phyloP scores from a whole-genome alignment of 2,113 vertebrate species.

The Loxodonta africana region DNA sequence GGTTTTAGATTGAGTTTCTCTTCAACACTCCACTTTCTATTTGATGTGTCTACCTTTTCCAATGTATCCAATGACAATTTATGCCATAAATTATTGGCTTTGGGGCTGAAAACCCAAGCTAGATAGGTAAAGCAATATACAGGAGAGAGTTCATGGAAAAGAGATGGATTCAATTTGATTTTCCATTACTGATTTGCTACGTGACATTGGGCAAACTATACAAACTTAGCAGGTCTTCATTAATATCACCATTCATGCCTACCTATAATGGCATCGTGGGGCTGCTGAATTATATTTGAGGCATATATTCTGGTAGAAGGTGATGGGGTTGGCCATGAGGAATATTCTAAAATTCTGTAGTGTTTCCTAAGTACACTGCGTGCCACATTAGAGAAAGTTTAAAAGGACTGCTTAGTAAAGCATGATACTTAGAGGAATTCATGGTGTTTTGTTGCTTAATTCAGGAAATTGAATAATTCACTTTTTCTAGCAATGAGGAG shows the following conservation, averaged over 20 bases:
- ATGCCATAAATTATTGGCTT: conserved; percentile 80
- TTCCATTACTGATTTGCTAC: neutral
- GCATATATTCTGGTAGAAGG: neutral
- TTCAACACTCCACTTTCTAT: conserved; percentile 75
- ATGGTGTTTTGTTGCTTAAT: neutral
- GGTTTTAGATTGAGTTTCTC: conserved; percentile 85
- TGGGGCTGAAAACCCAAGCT: conserved; percentile 30
- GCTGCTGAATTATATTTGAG: neutral
- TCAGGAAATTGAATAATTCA: neutral
- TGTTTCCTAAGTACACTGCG: neutral
- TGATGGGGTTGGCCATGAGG: neutral
- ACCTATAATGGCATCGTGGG: too few relatives aligned
- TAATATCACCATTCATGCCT: neutral
- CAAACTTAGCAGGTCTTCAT: neutral
- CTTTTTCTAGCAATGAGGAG: neutral
- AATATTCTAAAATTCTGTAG: neutral
- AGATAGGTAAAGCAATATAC: conserved; percentile 51
- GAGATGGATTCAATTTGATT: conserved; percentile 20
- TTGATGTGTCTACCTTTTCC: conserved; percentile 84
- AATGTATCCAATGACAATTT: conserved; percentile 83
- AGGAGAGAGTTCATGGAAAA: neutral
- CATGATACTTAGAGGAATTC: neutral
- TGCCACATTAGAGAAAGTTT: neutral
- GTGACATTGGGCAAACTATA: neutral
- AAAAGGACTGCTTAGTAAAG: neutral